Percentiles rank a stretch among this genome's conserved stretches.
phyloP scores from a whole-genome alignment of 2,797 vertebrate genomes.

The Cirrhinus molitorella region DNA sequence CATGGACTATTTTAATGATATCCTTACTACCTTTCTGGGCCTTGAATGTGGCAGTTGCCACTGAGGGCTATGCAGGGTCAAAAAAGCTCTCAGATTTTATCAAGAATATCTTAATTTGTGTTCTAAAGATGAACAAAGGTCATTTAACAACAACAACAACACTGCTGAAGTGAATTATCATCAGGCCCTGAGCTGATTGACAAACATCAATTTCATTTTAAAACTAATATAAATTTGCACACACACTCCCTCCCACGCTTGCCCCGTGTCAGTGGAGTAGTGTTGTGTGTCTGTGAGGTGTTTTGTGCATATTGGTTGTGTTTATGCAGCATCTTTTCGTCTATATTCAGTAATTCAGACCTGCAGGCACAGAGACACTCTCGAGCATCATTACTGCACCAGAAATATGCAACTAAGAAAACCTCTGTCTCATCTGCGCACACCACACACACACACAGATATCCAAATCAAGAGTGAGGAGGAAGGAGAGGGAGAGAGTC shows the following conservation, averaged over 20 bases:
- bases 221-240: slow-evolving; percentile 1
- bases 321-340: slow-evolving; percentile 10
- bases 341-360: slow-evolving; percentile 41
- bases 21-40: too few species aligned
- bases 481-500: slow-evolving; percentile 36
- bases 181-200: neutral
- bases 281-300: slow-evolving; percentile 11
- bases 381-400: slow-evolving; percentile 42
- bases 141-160: slow-evolving; percentile 6
- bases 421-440: slow-evolving; percentile 33
- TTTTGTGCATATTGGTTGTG: slow-evolving; percentile 12
- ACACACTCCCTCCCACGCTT: neutral
- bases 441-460: slow-evolving; percentile 40
- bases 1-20: too few species aligned
- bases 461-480: slow-evolving; percentile 34
- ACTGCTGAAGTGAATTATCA: neutral
- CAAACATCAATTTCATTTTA: neutral
- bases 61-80: too few species aligned
- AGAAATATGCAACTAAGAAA: slow-evolving; percentile 45
- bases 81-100: too few species aligned
- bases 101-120: too few species aligned
- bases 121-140: too few species aligned
- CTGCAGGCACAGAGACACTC: slow-evolving; percentile 32
- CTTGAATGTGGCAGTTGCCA: too few species aligned
- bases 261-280: neutral